phyloP scores from a whole-genome alignment of 2,797 vertebrate genomes.

The Protonibea diacanthus region DNA sequence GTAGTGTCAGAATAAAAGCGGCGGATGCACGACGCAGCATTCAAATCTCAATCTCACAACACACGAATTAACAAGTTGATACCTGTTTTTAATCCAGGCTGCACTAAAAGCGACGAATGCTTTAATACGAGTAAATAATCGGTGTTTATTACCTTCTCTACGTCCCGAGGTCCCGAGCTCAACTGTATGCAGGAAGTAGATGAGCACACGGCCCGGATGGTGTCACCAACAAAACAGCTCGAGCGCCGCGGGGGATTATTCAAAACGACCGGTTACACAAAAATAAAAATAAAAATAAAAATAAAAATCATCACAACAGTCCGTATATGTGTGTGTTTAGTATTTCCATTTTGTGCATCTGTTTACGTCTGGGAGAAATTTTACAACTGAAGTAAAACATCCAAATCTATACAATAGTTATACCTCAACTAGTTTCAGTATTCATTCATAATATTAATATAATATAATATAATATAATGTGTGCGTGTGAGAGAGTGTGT shows the following conservation, averaged over 20 bases:
- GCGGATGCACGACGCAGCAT: neutral
- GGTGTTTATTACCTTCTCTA: conserved; percentile 54
- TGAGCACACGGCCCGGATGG: conserved; percentile 45
- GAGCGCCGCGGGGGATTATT: neutral
- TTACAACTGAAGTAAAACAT: too few relatives aligned
- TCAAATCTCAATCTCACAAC: rapidly evolving
- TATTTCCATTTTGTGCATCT: neutral
- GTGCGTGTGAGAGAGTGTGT: neutral
- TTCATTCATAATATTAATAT: neutral
- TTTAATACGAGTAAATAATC: neutral
- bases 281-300: too few relatives aligned
- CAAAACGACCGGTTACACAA: conserved; percentile 35
- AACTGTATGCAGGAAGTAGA: conserved; percentile 65
- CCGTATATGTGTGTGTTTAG: neutral
- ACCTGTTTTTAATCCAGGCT: rapidly evolving
- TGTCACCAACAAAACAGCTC: neutral
- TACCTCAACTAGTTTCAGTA: neutral
- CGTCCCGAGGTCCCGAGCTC: conserved; percentile 54
- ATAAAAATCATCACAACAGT: neutral
- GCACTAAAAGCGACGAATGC: rapidly evolving
- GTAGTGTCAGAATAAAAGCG: conserved; percentile 56
- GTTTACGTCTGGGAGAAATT: too few relatives aligned
- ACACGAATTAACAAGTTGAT: rapidly evolving
- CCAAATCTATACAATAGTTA: neutral
- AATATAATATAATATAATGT: neutral